Evolutionary conservation across 2,797 vertebrate genomes (phyloP).

Genomic region (Lerista edwardsae): DNA sequence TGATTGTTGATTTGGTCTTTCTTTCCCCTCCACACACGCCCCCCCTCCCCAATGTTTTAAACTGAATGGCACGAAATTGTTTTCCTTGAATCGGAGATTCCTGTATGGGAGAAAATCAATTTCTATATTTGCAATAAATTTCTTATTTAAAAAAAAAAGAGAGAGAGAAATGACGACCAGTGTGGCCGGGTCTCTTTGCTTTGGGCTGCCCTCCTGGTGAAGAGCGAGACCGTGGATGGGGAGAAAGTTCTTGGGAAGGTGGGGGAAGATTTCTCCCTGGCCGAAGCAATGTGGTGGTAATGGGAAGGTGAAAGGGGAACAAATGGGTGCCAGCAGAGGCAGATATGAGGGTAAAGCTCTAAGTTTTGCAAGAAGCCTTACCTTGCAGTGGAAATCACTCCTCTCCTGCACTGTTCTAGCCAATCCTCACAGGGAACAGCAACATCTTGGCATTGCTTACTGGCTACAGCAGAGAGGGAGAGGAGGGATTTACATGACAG

Average conservation of each 20-base stretch:
- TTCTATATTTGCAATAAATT: constrained; percentile 91
- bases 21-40: constrained; percentile 24
- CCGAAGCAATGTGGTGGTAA: background rate
- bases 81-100: constrained; percentile 82
- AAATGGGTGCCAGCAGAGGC: too few species aligned
- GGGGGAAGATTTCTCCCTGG: background rate
- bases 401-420: too few species aligned
- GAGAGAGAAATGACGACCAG: constrained; percentile 47
- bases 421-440: too few species aligned
- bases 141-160: constrained; percentile 81
- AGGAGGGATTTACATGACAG: too few species aligned
- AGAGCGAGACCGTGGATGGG: too few species aligned
- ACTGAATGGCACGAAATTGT: constrained; percentile 83
- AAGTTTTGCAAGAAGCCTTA: too few species aligned
- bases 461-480: too few species aligned
- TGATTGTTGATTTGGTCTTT: constrained; percentile 20
- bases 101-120: constrained; percentile 86
- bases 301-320: background rate
- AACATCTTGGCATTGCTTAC: too few species aligned
- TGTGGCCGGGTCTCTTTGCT: constrained; percentile 57
- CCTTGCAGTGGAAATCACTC: too few species aligned
- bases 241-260: background rate
- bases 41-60: constrained; percentile 70
- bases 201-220: background rate
- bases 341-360: too few species aligned